Evolutionary conservation across 2,888 invertebrate genomes (phyloP), one percentile per base, ranked within the genome.

Genomic region (Lasioglossum figueresi): DNA sequence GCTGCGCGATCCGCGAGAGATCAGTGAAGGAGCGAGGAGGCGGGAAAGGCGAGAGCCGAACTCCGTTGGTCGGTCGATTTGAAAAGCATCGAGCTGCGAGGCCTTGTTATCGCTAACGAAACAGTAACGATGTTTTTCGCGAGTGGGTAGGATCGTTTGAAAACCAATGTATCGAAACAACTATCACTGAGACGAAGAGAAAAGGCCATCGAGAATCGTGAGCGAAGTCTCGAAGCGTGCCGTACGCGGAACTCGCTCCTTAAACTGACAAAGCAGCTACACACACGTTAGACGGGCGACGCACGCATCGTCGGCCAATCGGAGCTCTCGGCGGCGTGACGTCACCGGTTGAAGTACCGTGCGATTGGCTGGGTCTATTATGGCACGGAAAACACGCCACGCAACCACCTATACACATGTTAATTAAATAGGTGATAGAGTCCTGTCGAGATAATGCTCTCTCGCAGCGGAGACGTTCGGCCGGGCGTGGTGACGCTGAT

Each of bases 311-410:
- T 76, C 86, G 89, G 77, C 93, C 93, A 93, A 93, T 93, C 82
- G 91, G 80, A 84, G 76, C 81, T 79, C 74, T 88, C 83, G 83
- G 80, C 77, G 78, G 71, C 80, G 90, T 94, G 94, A 95, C 94
- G 94, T 95, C 94, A 94, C 91, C 86, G 83, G 87, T 85, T 89
- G 86, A 90, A 89, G 88, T 88, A 91, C 85, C 90, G 89, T 88
- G 91, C 90, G 92, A 95, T 95, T 95, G 95, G 95, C 87, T 91
- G 91, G 90, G 89, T 92, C 93, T 93, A 94, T 94, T 94, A 94
- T 93, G 93, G 93, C 93, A 94, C 93, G 93, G 92, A 92, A 93
- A 94, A 95, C 94, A 94, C 94, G 94, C 94, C 95, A 95, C 95
- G 95, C 95, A 95, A 93, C 94, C 94, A 94, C 93, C 93, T 93